Evolutionary conservation across 2,888 invertebrate genomes (phyloP), one percentile per base, ranked within the genome.

Genomic region (Heliconius ismenius): DNA sequence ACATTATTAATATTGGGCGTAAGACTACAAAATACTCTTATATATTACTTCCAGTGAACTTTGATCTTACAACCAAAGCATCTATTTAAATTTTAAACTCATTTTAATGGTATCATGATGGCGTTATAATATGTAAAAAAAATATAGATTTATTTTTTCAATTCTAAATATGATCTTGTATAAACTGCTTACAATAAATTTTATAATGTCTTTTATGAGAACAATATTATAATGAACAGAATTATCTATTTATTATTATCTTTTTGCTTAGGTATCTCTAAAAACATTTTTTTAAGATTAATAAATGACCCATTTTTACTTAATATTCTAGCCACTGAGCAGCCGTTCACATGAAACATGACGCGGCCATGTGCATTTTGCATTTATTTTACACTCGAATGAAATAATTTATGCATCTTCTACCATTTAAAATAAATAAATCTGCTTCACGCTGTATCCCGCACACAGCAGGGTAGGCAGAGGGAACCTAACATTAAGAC

Each of bases 271-370:
- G n/a, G 10, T n/a, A 36, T 21, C 11, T 39, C 3, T 15, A 60
- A 26, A 13, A 62, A 62, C 2, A 62, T 62, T 26, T 62, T 58
- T 62, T 26, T 26, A 62, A 62, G 13, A 2, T 62, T 26, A 26
- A 62, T 62, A 26, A 26, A 26, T 62, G 24, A 62, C 62, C 24
- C n/a, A 65, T 39, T 65, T 65, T 65, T 65, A 39, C 39, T 36
- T 65, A 65, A 36, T 1, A 39, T 43, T 67, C 67, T 24, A 67
- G 24, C 58, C 39, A 73, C 60, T 58, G 15, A 36, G 13, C 36
- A 68, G 67, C n/a, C 49, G 11, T 32, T 70, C 39, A 67, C 7
- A 67, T 24, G 39, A 39, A 43, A n/a, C 24, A 24, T 39, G 24
- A 6, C 39, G 67, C 67, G 7, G 24, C 24, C 39, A 67, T 39